These are phyloP conservation scores for Vireo griseus DNA, from an alignment of 2,797 vertebrate genomes.

Conservation along the genomic window DNA sequence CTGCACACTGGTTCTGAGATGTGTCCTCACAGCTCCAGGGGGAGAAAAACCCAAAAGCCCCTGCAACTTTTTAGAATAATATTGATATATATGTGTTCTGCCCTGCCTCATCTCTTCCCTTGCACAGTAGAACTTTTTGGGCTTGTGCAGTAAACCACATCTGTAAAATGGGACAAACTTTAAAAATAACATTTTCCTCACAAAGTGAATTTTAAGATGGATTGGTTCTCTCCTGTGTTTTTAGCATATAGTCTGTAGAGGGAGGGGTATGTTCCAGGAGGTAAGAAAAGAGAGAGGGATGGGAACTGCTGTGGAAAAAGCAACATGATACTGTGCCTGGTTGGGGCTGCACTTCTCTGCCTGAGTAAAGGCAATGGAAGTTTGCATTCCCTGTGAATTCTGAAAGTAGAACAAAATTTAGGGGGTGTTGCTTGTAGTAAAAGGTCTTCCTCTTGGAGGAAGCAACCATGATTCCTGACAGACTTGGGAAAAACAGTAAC, in stretches of 20 bases:
- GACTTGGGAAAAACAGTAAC: not conserved
- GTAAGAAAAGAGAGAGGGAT: not conserved
- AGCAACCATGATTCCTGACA: not conserved
- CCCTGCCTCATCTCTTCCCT: not conserved
- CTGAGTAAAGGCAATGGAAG: not conserved
- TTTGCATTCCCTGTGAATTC: not conserved
- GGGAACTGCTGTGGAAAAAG: not conserved
- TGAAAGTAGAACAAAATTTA: not conserved
- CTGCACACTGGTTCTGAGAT: not conserved
- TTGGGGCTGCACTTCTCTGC: not conserved
- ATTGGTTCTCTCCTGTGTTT: not conserved
- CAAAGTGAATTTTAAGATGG: not conserved
- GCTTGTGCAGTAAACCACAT: not conserved
- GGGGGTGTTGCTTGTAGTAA: not conserved
- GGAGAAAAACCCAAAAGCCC: fast-evolving
- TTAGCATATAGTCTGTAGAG: not conserved
- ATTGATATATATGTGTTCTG: not conserved
- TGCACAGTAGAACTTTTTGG: not conserved
- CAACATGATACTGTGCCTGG: not conserved
- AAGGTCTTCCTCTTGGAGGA: not conserved
- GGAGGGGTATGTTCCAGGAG: not conserved
- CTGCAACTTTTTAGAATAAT: not conserved
- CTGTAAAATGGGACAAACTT: not conserved
- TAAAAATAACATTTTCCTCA: not conserved
- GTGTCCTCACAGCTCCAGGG: fast-evolving